Percentiles rank a stretch among this genome's conserved stretches.
These are phyloP conservation scores for Brachyopa scutellaris DNA, from an alignment of 2,888 invertebrate genomes.

Conservation along the genomic window DNA sequence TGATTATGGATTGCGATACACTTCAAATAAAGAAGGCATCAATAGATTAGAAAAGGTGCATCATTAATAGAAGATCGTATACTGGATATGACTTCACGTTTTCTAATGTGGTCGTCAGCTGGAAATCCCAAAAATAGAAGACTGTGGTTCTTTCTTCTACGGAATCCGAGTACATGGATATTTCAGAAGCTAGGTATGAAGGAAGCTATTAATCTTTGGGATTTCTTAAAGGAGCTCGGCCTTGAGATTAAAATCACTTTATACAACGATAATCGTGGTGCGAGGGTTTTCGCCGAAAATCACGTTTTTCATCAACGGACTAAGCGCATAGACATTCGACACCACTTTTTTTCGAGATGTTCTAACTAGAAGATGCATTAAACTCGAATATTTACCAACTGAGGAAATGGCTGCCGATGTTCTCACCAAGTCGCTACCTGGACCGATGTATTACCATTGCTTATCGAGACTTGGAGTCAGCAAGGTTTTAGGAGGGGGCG, in stretches of 20 bases:
- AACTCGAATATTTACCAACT: not conserved
- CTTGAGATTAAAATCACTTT: no score
- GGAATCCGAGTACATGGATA: constrained; percentile 18
- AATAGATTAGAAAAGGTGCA: not conserved
- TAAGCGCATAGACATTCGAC: not conserved
- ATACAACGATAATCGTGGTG: no score
- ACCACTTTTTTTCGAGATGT: no score
- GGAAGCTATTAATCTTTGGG: no score
- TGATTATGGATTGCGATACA: not conserved
- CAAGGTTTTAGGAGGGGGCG: no score
- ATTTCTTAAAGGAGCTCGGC: no score
- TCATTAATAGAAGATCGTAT: constrained; percentile 12
- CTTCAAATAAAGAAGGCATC: not conserved
- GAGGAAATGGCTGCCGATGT: constrained; percentile 16
- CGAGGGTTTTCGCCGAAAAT: no score
- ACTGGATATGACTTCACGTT: constrained; percentile 21
- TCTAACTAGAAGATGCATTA: constrained; percentile 5
- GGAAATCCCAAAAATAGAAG: constrained; percentile 7
- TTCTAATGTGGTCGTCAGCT: constrained; percentile 15
- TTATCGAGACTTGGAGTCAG: constrained; percentile 47
- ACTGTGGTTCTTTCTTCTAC: not conserved
- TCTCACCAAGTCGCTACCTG: no score
- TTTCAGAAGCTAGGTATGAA: no score
- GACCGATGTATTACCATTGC: constrained; percentile 47
- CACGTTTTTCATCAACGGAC: no score